Conservation (phyloP, 2,888 invertebrate species). For the Drosophila quinaria region DNA sequence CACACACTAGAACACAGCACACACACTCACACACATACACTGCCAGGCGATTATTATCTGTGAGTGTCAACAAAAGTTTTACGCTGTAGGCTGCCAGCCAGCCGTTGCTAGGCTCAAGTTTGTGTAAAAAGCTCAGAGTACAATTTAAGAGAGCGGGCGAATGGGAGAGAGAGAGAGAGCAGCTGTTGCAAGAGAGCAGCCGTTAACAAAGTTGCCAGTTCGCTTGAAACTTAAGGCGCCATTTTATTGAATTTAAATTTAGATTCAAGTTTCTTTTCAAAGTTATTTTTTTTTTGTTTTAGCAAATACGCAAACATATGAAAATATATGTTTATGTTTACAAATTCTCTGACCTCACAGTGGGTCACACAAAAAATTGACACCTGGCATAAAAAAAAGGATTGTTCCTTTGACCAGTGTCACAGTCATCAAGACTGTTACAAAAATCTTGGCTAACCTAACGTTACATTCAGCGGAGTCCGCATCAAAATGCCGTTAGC, state of each 20-base stretch:
- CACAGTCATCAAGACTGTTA: slow-evolving; percentile 49
- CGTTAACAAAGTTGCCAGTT: slow-evolving; percentile 41
- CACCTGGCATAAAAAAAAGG: not conserved
- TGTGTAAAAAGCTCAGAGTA: slow-evolving; percentile 24
- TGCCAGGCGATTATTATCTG: slow-evolving; percentile 16
- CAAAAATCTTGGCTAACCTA: slow-evolving; percentile 48
- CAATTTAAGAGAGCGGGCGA: not conserved
- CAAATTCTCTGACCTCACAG: slow-evolving; percentile 35
- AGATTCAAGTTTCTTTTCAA: slow-evolving; percentile 35
- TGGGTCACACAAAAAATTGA: slow-evolving; percentile 47
- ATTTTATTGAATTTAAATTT: slow-evolving; percentile 58
- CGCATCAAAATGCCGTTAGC: slow-evolving; percentile 46
- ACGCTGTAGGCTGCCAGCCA: slow-evolving; percentile 12
- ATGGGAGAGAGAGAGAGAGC: slow-evolving; percentile 17
- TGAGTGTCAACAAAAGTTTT: slow-evolving; percentile 65
- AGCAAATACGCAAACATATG: slow-evolving; percentile 56
- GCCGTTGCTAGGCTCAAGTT: slow-evolving; percentile 47
- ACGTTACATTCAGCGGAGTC: slow-evolving; percentile 31
- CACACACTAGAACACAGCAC: slow-evolving; percentile 1
- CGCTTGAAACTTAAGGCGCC: slow-evolving; percentile 42
- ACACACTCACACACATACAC: not conserved
- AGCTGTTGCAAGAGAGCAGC: not conserved
- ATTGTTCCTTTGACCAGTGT: slow-evolving; percentile 13
- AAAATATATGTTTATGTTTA: slow-evolving; percentile 58
- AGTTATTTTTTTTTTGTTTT: slow-evolving; percentile 7